Percentiles rank a stretch among this genome's conserved stretches.
phyloP scores from a whole-genome alignment of 2,888 invertebrate genomes.

The Ichneumoninae sp. region DNA sequence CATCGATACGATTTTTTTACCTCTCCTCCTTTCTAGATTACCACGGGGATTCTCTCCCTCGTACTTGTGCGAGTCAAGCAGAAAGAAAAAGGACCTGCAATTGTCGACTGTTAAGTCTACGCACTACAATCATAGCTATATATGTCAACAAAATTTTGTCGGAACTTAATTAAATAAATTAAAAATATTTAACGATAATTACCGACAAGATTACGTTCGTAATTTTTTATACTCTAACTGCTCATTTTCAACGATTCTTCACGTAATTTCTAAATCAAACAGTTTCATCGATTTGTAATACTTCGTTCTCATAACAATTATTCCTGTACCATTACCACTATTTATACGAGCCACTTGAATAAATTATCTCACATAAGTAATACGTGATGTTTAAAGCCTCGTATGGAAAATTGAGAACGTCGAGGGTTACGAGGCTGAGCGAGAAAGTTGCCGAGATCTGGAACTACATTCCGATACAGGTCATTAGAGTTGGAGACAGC shows the following conservation, averaged over 20 bases:
- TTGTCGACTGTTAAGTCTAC: too few relatives aligned
- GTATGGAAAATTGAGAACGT: neutral
- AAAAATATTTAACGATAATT: conserved; percentile 6
- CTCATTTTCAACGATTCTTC: conserved; percentile 10
- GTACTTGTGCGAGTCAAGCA: conserved; percentile 90
- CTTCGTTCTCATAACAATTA: neutral
- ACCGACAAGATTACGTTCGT: neutral
- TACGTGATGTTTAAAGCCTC: neutral
- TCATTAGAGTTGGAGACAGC: conserved; percentile 19
- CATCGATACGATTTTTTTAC: conserved; percentile 49
- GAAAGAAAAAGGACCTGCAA: conserved; percentile 89
- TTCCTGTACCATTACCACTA: neutral
- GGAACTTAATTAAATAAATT: conserved; percentile 15
- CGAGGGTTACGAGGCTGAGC: conserved; percentile 25
- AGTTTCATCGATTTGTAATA: neutral
- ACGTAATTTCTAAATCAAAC: neutral
- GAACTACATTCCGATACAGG: conserved; percentile 53
- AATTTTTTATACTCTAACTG: conserved; percentile 30
- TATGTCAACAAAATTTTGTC: neutral
- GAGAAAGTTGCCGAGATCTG: neutral
- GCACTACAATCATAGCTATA: too few relatives aligned
- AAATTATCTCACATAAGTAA: conserved; percentile 47
- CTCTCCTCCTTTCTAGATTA: conserved; percentile 85
- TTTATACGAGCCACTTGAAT: conserved; percentile 42
- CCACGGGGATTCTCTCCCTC: conserved; percentile 89